These are phyloP conservation scores for Onychomys torridus DNA, from an alignment of 2,797 vertebrate species.

Conservation along the genomic window DNA sequence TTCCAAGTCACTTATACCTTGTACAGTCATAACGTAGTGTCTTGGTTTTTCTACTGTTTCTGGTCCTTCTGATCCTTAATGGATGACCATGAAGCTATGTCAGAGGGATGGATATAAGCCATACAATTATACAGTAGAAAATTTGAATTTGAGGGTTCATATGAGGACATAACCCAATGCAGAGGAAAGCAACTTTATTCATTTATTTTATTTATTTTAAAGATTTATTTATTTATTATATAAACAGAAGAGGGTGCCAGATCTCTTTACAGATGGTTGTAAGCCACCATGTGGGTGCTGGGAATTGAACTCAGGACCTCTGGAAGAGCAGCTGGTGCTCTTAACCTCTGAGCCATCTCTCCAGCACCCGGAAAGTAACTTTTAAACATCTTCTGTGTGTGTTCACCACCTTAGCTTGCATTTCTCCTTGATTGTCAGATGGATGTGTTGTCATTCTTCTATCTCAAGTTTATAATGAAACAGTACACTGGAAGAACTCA, in stretches of 20 bases:
- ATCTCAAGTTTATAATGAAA: constrained; percentile 59
- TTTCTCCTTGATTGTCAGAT: constrained; percentile 14
- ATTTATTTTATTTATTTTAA: no score
- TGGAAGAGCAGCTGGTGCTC: no score
- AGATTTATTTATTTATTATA: no score
- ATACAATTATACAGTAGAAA: not conserved
- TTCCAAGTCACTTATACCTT: not conserved
- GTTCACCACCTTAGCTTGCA: constrained; percentile 5
- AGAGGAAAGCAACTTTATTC: constrained; percentile 39
- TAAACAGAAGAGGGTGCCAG: no score
- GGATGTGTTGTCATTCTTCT: constrained; percentile 13
- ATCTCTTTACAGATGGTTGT: no score
- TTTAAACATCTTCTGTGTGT: not conserved
- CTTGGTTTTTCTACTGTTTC: constrained; percentile 2
- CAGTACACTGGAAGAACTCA: not conserved
- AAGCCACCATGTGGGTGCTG: no score
- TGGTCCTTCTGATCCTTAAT: constrained; percentile 17
- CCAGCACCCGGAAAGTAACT: no score
- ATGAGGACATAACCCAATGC: not conserved
- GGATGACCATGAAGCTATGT: not conserved
- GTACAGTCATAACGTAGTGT: not conserved
- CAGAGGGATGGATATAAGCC: not conserved
- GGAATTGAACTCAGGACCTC: no score
- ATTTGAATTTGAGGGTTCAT: not conserved
- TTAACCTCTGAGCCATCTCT: no score